These are phyloP conservation scores for Xenopus tropicalis DNA, from an alignment of 2,113 vertebrate species.

Conservation along the genomic window DNA sequence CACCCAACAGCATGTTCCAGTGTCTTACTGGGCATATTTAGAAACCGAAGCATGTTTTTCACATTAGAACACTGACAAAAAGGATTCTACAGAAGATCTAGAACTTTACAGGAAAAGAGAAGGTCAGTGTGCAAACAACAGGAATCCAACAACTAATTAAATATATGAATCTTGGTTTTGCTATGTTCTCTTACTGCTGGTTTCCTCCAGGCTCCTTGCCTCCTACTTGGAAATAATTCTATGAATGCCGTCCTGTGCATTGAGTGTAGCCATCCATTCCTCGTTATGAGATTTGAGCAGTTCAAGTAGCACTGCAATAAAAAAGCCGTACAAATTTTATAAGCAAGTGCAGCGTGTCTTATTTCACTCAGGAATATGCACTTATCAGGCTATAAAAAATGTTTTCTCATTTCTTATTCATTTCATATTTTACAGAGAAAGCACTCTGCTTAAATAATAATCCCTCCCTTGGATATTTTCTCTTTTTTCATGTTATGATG, in stretches of 20 bases:
- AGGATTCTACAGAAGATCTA: too few species aligned
- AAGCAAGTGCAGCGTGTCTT: not conserved
- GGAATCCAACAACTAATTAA: too few species aligned
- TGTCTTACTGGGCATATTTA: too few species aligned
- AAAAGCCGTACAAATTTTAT: slow-evolving; percentile 1
- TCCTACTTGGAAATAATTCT: not conserved
- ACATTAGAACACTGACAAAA: too few species aligned
- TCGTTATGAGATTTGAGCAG: slow-evolving; percentile 1
- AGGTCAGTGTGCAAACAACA: too few species aligned
- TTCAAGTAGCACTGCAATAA: slow-evolving; percentile 8
- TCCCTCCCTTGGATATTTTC: not conserved
- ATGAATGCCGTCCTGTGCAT: not conserved
- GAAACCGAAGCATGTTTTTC: too few species aligned
- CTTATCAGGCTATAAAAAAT: slow-evolving; percentile 2
- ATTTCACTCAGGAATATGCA: not conserved
- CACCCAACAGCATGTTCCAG: too few species aligned
- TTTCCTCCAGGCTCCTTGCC: not conserved
- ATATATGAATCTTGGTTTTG: too few species aligned
- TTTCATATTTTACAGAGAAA: slow-evolving; percentile 14
- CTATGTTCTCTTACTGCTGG: not conserved
- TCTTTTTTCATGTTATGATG: not conserved
- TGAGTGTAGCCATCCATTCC: not conserved
- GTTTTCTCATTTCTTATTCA: slow-evolving; percentile 11
- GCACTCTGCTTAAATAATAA: slow-evolving; percentile 7
- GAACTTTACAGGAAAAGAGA: too few species aligned